These are phyloP conservation scores for Cuculus canorus DNA, from an alignment of 2,797 vertebrate species.

Conservation along the genomic window DNA sequence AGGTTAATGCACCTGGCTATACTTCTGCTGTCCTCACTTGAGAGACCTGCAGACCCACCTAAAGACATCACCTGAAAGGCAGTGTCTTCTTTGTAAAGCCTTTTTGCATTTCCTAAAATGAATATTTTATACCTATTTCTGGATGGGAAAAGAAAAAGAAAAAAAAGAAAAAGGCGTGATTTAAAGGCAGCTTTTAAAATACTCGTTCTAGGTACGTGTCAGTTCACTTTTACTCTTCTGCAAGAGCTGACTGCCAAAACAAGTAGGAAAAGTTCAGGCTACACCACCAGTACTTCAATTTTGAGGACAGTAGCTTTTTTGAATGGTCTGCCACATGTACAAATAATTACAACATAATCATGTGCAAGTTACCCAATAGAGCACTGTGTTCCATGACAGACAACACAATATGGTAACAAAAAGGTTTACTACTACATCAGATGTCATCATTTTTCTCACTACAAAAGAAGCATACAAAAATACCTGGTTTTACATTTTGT, in stretches of 20 bases:
- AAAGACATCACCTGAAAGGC: background rate
- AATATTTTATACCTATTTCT: background rate
- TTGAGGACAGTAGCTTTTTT: background rate
- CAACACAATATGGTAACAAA: background rate
- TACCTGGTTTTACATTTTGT: background rate
- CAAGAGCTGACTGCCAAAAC: background rate
- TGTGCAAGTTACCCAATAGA: background rate
- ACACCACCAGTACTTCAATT: background rate
- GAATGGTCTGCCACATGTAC: background rate
- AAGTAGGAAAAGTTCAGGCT: background rate
- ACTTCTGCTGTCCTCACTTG: background rate
- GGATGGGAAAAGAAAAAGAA: background rate
- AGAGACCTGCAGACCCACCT: background rate
- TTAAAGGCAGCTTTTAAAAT: background rate
- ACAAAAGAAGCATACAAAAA: background rate
- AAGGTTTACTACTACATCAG: background rate
- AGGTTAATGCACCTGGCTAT: background rate
- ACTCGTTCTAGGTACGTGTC: background rate
- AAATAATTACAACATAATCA: too few relatives aligned
- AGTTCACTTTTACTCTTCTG: background rate
- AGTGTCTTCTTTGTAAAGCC: background rate
- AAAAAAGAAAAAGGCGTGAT: too few relatives aligned
- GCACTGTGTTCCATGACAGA: background rate
- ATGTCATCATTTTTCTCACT: background rate
- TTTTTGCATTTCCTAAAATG: background rate